These are phyloP conservation scores for Xiphydria camelus DNA, from an alignment of 2,888 invertebrate species.

Conservation along the genomic window DNA sequence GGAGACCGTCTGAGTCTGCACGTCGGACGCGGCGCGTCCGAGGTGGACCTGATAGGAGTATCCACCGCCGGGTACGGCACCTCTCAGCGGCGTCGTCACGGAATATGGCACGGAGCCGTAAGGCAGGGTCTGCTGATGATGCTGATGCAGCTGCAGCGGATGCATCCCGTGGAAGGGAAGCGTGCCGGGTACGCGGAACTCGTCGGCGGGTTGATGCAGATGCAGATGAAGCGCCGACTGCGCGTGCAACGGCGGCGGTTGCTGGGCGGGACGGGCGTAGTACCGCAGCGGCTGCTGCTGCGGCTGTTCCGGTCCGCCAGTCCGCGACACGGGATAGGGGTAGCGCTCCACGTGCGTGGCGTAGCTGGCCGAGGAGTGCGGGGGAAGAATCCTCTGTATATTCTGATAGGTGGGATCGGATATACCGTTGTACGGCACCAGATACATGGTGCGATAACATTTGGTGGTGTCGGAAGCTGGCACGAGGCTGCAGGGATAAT, in stretches of 20 bases:
- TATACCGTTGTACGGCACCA: conserved; percentile 52
- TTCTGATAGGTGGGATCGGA: conserved; percentile 54
- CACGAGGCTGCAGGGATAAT: conserved; percentile 39
- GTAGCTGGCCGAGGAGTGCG: conserved; percentile 46
- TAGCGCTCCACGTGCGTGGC: conserved; percentile 52
- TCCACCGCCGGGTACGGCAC: conserved; percentile 20
- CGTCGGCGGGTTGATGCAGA: conserved; percentile 40
- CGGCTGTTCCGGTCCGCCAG: conserved; percentile 18
- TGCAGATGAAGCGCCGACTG: conserved; percentile 49
- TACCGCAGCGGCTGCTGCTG: conserved; percentile 36
- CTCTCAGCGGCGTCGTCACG: conserved; percentile 3
- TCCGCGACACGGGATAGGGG: conserved; percentile 49
- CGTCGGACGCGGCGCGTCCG: conserved; percentile 29
- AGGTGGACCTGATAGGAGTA: conserved; percentile 32
- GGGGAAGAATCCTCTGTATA: conserved; percentile 48
- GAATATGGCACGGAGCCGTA: conserved; percentile 35
- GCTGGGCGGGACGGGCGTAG: conserved; percentile 38
- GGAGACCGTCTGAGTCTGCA: conserved; percentile 44
- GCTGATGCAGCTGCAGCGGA: conserved; percentile 29
- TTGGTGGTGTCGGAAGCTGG: conserved; percentile 36
- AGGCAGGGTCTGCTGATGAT: conserved; percentile 29
- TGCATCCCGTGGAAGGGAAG: conserved; percentile 29
- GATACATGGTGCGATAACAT: conserved; percentile 54
- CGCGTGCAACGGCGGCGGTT: conserved; percentile 21
- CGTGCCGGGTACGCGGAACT: conserved; percentile 4